Percentiles rank a stretch among this genome's conserved stretches.
phyloP scores from a whole-genome alignment of 2,888 invertebrate genomes.

The Xylota segnis region DNA sequence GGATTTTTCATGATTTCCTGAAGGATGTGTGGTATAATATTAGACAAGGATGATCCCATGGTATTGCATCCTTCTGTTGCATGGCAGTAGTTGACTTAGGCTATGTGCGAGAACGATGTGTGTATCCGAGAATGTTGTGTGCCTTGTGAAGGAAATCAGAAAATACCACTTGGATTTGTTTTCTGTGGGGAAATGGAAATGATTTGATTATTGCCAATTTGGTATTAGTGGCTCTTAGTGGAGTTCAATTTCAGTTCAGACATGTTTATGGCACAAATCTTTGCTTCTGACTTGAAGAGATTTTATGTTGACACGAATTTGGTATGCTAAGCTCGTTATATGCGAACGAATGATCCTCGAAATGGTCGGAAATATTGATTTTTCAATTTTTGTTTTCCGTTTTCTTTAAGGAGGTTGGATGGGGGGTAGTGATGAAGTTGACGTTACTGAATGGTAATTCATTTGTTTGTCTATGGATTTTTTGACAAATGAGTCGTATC shows the following conservation, averaged over 20 bases:
- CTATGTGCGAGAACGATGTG: not conserved
- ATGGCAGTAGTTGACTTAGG: not conserved
- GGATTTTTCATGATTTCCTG: slow-evolving; percentile 59
- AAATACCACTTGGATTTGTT: slow-evolving; percentile 5
- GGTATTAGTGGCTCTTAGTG: not conserved
- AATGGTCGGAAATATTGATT: no score
- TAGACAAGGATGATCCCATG: slow-evolving; percentile 57
- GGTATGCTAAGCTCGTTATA: no score
- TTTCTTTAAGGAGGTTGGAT: no score
- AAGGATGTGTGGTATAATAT: slow-evolving; percentile 43
- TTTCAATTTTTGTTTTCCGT: no score
- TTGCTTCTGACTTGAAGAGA: no score
- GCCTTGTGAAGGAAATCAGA: not conserved
- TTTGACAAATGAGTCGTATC: no score
- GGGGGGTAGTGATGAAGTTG: no score
- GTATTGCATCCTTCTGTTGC: slow-evolving; percentile 56
- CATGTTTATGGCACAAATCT: not conserved
- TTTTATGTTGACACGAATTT: no score
- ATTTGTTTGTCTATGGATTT: no score
- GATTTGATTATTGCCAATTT: slow-evolving; percentile 15
- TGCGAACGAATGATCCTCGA: no score
- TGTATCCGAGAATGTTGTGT: not conserved
- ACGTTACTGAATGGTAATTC: no score
- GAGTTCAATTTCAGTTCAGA: not conserved
- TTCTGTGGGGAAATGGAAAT: slow-evolving; percentile 4